These are phyloP conservation scores for Hirudo medicinalis DNA, from an alignment of 1,140 invertebrate genomes.

Conservation along the genomic window DNA sequence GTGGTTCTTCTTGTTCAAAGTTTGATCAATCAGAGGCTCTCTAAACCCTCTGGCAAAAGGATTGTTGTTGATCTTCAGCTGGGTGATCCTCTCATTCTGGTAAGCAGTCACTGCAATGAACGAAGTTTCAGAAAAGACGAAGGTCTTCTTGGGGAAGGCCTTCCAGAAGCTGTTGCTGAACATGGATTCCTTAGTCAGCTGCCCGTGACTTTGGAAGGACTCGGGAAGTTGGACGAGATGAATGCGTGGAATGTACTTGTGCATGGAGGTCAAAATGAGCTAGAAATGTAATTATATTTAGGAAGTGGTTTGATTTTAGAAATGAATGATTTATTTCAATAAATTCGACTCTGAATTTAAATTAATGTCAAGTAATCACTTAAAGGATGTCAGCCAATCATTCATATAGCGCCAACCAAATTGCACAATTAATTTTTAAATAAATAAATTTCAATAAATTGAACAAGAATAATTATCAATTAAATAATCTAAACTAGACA, in stretches of 20 bases:
- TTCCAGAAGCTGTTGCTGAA: neutral
- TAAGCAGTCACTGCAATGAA: conserved; percentile 66
- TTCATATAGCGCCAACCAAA: no score
- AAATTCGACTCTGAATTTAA: no score
- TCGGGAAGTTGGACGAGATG: conserved; percentile 68
- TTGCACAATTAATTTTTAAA: no score
- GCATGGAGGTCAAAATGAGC: conserved; percentile 98
- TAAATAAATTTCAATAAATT: neutral
- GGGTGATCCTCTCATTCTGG: conserved; percentile 50
- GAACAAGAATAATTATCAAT: neutral
- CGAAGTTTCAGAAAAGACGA: conserved; percentile 52
- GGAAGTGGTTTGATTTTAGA: no score
- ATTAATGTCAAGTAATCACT: no score
- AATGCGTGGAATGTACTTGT: conserved; percentile 98
- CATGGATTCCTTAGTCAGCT: neutral
- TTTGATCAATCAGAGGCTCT: conserved; percentile 39
- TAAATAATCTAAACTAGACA: neutral
- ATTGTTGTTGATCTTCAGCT: conserved; percentile 84
- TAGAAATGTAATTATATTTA: conserved; percentile 39
- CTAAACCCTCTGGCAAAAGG: conserved; percentile 89
- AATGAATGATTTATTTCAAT: no score
- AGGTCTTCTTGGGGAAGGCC: neutral
- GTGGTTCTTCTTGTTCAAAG: neutral
- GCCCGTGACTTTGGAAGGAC: neutral
- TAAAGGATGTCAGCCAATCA: no score